A percentile compares a stretch with the other conserved stretches of the same genome.
These are phyloP conservation scores for Typhlomys cinereus DNA, from an alignment of 2,113 vertebrate genomes.

Conservation along the genomic window DNA sequence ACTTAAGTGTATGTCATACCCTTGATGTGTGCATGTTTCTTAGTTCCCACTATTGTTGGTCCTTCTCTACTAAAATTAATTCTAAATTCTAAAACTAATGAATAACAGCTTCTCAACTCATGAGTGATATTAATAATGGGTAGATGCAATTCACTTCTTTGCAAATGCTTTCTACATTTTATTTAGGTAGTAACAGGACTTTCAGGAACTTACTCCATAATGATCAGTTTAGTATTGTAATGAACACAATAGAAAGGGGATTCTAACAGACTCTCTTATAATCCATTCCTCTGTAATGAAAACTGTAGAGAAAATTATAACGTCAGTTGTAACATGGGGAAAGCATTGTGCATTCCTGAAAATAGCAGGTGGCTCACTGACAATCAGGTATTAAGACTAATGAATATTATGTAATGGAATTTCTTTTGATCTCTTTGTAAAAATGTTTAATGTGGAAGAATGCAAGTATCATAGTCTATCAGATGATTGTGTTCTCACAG, in stretches of 20 bases:
- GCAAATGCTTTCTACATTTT: conserved; percentile 22
- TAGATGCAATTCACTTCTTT: conserved; percentile 17
- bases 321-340: neutral
- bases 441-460: conserved; percentile 7
- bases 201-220: neutral
- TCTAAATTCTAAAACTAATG: conserved; percentile 33
- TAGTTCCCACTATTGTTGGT: neutral
- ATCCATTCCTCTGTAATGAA: neutral
- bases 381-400: conserved; percentile 31
- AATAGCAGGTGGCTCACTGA: conserved; percentile 7
- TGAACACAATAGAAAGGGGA: conserved; percentile 19
- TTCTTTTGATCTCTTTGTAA: neutral
- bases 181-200: neutral
- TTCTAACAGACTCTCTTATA: conserved; percentile 41
- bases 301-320: neutral
- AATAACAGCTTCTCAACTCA: conserved; percentile 2
- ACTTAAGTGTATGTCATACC: neutral
- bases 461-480: neutral
- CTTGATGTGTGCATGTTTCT: neutral
- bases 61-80: conserved; percentile 1
- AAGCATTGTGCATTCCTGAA: neutral
- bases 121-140: neutral
- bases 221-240: conserved; percentile 18
- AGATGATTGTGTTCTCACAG: neutral
- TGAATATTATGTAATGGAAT: conserved; percentile 8